Evolutionary conservation across 2,888 invertebrate species (phyloP), one percentile per base, ranked within the genome.

Genomic region (Cryptus armator): DNA sequence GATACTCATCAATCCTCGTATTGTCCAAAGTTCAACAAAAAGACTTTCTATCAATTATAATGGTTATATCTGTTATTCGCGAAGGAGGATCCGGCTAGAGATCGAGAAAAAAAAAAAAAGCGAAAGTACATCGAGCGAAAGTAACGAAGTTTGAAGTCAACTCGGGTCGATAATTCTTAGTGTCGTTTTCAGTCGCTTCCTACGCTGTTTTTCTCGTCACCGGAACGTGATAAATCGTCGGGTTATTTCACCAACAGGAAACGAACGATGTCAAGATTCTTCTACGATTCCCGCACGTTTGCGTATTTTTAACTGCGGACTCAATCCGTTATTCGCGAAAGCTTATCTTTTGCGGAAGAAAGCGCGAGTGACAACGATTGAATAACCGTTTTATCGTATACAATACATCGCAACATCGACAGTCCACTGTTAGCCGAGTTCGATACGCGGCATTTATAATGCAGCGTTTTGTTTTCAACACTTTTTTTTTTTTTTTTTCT

Each of bases 201-300:
- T 37, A 9, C 9, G 37, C 37, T 9, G 9, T 29, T 12, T n/a
- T 29, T 7, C 14, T 12, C 29, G 32, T 62, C 62, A 7, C 32
- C 62, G 32, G 32, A 32, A 12, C 62, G 62, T 62, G 62, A 62
- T 62, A 14, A 62, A 32, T 32, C 62, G 32, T 7, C 10, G 12
- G 2, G 32, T 14, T 14, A 14, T 62, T n/a, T 66, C 67, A n/a
- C 19, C 67, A 67, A 67, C 67, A 67, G 67, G 67, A 67, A 67
- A 6, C 44, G 24, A 46, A 12, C 44, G 6, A 24, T 10, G 67
- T 12, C 24, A 29, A 59, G 12, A 24, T 32, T 29, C 14, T 62
- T 29, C 32, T 29, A n/a, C 24, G 29, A 32, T 62, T 29, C 7
- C 19, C 12, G 56, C 56, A 56, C 56, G 62, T 62, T 62, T 3